A percentile compares a stretch with the other conserved stretches of the same genome.
These are phyloP conservation scores for Meteorus sp. DNA, from an alignment of 1,140 invertebrate genomes.

Conservation along the genomic window DNA sequence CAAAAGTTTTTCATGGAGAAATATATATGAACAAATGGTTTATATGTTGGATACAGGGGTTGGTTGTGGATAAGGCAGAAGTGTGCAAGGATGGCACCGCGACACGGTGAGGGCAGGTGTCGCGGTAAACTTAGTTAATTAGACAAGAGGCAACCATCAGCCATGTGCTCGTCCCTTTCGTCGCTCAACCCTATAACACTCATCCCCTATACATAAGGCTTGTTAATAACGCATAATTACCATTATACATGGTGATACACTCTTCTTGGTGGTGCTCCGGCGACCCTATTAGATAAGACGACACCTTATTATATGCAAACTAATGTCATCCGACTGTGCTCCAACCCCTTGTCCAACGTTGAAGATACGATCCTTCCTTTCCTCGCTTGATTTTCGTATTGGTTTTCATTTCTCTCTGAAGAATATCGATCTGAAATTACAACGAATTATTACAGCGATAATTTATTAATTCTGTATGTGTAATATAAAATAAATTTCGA, in stretches of 20 bases:
- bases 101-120: conserved; percentile 57
- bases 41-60: no score
- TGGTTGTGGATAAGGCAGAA: no score
- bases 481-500: no score
- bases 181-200: no score
- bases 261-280: conserved; percentile 51
- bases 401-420: no score
- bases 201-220: no score
- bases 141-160: conserved; percentile 60
- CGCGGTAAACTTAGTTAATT: conserved; percentile 62
- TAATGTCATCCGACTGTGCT: conserved; percentile 39
- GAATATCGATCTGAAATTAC: no score
- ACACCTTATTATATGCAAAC: conserved; percentile 61
- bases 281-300: conserved; percentile 61
- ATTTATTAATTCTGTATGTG: no score
- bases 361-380: neutral
- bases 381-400: no score
- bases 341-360: neutral
- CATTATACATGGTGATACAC: conserved; percentile 61
- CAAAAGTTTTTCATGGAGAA: no score
- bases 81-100: conserved; percentile 17
- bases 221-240: conserved; percentile 62
- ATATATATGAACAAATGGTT: no score
- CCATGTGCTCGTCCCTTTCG: conserved; percentile 32
- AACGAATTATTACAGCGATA: no score